Base-by-base conservation (phyloP, 2,113 vertebrate species). In the Pseudois nayaur region DNA sequence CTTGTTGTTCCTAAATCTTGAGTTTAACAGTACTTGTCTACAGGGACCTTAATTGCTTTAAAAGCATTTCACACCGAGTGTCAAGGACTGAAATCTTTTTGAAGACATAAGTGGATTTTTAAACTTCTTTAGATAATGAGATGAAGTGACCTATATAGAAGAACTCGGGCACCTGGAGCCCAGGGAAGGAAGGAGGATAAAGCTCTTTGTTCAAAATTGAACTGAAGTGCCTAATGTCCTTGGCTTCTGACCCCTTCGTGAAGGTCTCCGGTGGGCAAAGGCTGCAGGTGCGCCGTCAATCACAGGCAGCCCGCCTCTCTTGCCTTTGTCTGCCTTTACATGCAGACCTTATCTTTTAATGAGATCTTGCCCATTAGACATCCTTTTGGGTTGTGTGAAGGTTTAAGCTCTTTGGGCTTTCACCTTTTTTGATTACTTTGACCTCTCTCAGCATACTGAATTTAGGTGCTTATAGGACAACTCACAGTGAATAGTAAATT, bases 291-390 rank as follows among this genome's bases (percentile, higher is more conserved):
- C n/a, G 8, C 71, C 98, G 97, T 98, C 92, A 94, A 67, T 98
- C 98, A 98, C 33, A 96, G 67, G 48, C 87, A 0, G 0, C 57
- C 50, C 2, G 9, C 9, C 82, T 97, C 54, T 94, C 87, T 97
- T 79, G 29, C 97, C 96, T 98, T 98, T 97, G 83, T 98, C 81
- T 98, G 98, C 64, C 84, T 96, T 98, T 98, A 89, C 97, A 98
- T 96, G 97, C 67, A 98, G 95, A 98, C 95, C 50, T 79, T 99
- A 99, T 99, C 99, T 99, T 99, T 99, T 99, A 99, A 99, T 99
- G 99, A 99, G 99, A 99, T 99, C 99, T 98, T 29, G 98, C 98
- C 98, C 98, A 99, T 99, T 99, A 99, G 98, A 98, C 98, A 98
- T 97, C 59, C 88, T 98, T 98, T 98, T 92, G 96, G 79, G 93